Evolutionary conservation across 2,113 vertebrate genomes (phyloP).

Genomic region (Daboia siamensis): DNA sequence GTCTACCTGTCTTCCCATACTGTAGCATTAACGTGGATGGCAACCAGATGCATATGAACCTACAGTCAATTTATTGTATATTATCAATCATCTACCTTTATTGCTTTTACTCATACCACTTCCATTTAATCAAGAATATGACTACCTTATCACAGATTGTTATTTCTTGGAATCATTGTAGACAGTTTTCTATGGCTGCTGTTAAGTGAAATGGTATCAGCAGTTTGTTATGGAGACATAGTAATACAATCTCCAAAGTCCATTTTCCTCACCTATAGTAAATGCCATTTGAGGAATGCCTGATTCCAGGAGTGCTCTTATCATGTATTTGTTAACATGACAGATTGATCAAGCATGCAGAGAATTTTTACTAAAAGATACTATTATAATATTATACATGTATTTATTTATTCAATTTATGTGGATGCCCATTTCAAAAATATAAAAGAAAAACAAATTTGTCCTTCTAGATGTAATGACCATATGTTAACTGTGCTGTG

Average conservation of each 20-base stretch:
- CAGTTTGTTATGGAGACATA: neutral
- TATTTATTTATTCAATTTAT: neutral
- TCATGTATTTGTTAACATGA: neutral
- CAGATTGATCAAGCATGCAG: neutral
- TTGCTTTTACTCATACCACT: neutral
- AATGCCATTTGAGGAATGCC: neutral
- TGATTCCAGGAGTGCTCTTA: neutral
- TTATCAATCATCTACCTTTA: neutral
- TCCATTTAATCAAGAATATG: too few species aligned
- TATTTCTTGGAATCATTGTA: neutral
- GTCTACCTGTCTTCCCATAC: neutral
- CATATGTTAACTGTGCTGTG: slow-evolving; percentile 4
- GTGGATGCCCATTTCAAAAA: neutral
- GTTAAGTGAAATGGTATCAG: neutral
- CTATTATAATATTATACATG: neutral
- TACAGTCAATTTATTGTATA: neutral
- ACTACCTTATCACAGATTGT: neutral
- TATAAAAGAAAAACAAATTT: neutral
- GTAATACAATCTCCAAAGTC: neutral
- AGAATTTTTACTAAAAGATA: neutral
- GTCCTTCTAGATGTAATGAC: slow-evolving; percentile 23
- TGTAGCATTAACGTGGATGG: neutral
- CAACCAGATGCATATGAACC: neutral
- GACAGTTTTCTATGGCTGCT: neutral
- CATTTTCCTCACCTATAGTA: neutral